Evolutionary conservation across 2,888 invertebrate genomes (phyloP), one percentile per base, ranked within the genome.

Genomic region (Chaitophorus viminalis): DNA sequence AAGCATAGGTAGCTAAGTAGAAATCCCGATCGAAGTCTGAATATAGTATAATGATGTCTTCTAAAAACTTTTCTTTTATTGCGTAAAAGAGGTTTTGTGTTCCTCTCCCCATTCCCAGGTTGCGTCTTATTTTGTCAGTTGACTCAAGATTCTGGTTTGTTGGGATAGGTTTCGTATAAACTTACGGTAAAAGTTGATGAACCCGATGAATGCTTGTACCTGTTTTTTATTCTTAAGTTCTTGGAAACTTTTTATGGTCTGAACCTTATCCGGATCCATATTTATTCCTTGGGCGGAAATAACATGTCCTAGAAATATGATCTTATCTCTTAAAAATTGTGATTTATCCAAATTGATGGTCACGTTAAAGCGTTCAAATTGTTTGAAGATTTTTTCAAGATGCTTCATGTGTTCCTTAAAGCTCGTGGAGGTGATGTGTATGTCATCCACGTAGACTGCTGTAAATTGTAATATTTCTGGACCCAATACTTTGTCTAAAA

Each of bases 161-260:
- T 84, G 8, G 25, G 77, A 60, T 68, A 77, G 29, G 29, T 60
- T 2, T 31, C n/a, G 2, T 46, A 36, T n/a, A 70, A 68, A 65
- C 36, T 46, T 31, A 17, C 65, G 39, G 68, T 60, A 77, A 77
- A 78, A 68, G n/a, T 70, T 86, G 5, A 77, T 21, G 18, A 75
- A 75, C 1, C 75, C 75, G 0, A 75, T 1, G 36, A 33, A 75
- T 4, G 29, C 17, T 39, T 86, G 86, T 4, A 86, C 17, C 6
- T 85, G 25, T 65, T 77, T 77, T 52, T 65, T 77, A 33, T 77
- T 86, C n/a, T 60, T 77, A 4, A 70, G 86, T 77, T 33, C 46
- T 31, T 31, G 39, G 6, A 77, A 68, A 1, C 39, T 25, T 29
- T 46, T 29, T 0, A 78, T 60, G 4, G 86, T 77, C 8, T n/a